Base-by-base conservation (phyloP, 2,797 vertebrate genomes). In the Intellagama lesueurii region DNA sequence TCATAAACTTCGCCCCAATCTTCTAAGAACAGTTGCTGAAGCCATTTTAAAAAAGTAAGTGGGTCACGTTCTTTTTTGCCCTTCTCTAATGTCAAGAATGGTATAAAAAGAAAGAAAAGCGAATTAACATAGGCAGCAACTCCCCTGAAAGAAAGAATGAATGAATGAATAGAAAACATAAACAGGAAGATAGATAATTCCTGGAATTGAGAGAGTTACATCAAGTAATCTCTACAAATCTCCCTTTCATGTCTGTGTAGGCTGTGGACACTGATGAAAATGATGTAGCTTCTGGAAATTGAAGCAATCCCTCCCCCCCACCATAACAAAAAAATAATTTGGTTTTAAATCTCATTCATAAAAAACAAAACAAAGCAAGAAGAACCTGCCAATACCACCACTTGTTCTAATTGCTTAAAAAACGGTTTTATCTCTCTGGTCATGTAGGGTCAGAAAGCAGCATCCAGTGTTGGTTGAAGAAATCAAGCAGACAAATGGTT, bases 41-140 rank as follows among this genome's bases (percentile, higher is more conserved):
- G 3, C 49, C 30, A n/a, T 77, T 56, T 90, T 87, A 75, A 88
- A 94, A 94, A 85, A 93, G 1, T 32, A 80, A 80, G 49, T 28
- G 28, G 30, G 7, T 16, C 28, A 56, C 11, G 5, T 14, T 49
- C 2, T 47, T 44, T 56, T 26, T 80, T 19, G 7, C 30, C 30
- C 78, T 56, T 22, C 49, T 32, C 6, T 56, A 56, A 32, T 80
- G 2, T 56, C 30, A 56, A 80, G 28, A n/a, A n/a, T 12, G 94
- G 86, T 91, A 91, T 94, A 94, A 94, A 94, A 92, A 92, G 87
- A 88, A 90, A 83, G 87, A 89, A 16, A 91, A 91, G 91, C 79
- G 87, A 91, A 90, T 96, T 94, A 93, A 94, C 94, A 90, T 44
- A 92, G 87, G 91, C 94, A 95, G 84, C 91, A 96, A 91, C 91